Base-by-base conservation (phyloP, 2,113 vertebrate species). In the Donacobius atricapilla region DNA sequence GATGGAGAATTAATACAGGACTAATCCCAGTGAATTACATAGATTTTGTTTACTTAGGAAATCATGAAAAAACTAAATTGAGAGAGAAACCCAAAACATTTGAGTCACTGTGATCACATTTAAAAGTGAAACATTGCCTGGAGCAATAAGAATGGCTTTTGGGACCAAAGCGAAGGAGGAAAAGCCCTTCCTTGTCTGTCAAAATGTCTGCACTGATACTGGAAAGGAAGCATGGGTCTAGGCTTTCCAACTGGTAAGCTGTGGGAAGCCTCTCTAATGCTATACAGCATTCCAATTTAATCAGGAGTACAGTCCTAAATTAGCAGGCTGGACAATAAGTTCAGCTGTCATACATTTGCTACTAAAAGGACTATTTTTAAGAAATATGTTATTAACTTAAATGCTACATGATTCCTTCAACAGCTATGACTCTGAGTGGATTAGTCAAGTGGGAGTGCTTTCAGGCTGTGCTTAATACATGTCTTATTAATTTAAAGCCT, bases 401-500 rank as follows among this genome's bases (percentile, higher is more conserved):
- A 89, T 1, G 7, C 45, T 50, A 77, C 50, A 77, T 57, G 78
- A 90, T 91, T 72, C 61, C 50, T 79, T 90, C 84, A 94, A 75
- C 87, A 94, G 48, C 81, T 66, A 30, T 76, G 79, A 85, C 69
- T 90, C 65, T 83, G 83, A 61, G n/a, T 68, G 63, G 89, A 96
- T 96, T 97, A 94, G 61, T 76, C 42, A 85, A 88, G 44, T 57
- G 50, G n/a, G 15, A 94, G 54, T 58, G 53, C 66, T 96, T 93
- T 96, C 91, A 85, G 42, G n/a, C 54, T 80, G 53, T 65, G 54
- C 58, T 90, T 90, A 86, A 88, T 91, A 79, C 19, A 27, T 13
- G 20, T 37, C 54, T 95, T 96, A 96, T 88, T 96, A 88, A 96
- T 89, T 85, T 87, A 94, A 93, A 96, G 86, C 61, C 65, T 87